Percentiles rank a stretch among this genome's conserved stretches.
Evolutionary conservation across 2,888 invertebrate species (phyloP).

Genomic region (Aphodius granarius): DNA sequence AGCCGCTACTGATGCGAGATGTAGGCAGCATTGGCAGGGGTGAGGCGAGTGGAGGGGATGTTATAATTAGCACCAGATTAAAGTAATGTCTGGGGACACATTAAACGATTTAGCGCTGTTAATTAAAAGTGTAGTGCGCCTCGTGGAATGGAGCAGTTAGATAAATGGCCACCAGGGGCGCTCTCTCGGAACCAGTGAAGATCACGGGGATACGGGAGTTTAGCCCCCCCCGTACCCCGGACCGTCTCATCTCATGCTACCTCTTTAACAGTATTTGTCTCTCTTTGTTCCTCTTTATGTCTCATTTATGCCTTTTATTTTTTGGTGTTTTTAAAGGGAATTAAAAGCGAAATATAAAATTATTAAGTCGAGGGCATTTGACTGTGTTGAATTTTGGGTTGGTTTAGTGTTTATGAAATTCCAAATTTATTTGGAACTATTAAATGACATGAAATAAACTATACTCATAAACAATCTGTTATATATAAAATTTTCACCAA

Average conservation of each 20-base stretch:
- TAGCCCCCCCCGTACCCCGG: neutral
- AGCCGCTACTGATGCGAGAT: too few relatives aligned
- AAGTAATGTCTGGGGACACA: conserved; percentile 65
- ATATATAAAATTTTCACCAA: neutral
- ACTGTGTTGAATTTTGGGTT: neutral
- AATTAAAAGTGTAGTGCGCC: conserved; percentile 57
- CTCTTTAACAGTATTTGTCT: neutral
- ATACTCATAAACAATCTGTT: too few relatives aligned
- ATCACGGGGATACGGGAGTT: conserved; percentile 9
- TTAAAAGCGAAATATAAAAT: neutral
- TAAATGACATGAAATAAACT: too few relatives aligned
- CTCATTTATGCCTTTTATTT: neutral
- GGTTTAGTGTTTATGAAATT: neutral
- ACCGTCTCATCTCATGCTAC: neutral
- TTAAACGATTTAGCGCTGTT: conserved; percentile 59
- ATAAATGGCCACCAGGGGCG: conserved; percentile 50
- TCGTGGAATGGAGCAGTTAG: conserved; percentile 42
- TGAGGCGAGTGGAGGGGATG: conserved; percentile 44
- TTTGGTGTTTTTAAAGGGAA: neutral
- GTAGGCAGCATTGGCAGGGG: conserved; percentile 31
- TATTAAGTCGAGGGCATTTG: neutral
- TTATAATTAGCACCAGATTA: conserved; percentile 68
- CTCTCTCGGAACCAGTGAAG: conserved; percentile 18
- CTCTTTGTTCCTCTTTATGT: neutral
- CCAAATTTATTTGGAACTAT: neutral